Evolutionary conservation across 1,140 invertebrate genomes (phyloP).

Genomic region (Arctopsyche grandis): DNA sequence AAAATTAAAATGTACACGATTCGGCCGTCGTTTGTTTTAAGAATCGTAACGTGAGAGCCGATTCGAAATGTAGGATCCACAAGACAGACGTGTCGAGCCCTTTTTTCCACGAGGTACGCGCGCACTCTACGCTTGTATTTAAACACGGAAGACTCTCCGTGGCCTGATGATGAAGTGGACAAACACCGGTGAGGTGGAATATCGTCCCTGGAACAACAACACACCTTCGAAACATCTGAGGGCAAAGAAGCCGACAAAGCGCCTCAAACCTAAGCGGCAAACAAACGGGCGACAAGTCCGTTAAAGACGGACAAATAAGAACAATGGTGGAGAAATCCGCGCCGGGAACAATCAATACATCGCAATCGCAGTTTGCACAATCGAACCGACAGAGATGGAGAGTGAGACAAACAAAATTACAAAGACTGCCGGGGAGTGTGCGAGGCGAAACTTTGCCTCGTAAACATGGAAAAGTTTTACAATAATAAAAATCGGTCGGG

Average conservation of each 20-base stretch:
- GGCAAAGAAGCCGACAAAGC: slow-evolving; percentile 28
- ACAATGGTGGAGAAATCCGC: slow-evolving; percentile 29
- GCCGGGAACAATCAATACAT: background rate
- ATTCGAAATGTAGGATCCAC: background rate
- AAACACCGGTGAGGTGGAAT: slow-evolving; percentile 2
- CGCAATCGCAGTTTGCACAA: background rate
- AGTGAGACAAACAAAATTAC: background rate
- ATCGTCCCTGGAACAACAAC: background rate
- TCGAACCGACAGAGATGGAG: background rate
- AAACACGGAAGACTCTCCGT: background rate
- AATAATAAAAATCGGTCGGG: no score
- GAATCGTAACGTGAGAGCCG: background rate
- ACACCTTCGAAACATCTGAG: background rate
- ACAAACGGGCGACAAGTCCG: slow-evolving; percentile 35
- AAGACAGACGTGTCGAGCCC: background rate
- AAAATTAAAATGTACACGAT: background rate
- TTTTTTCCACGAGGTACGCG: background rate
- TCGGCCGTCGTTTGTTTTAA: background rate
- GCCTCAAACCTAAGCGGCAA: background rate
- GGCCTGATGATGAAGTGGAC: background rate
- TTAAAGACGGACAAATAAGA: slow-evolving; percentile 19
- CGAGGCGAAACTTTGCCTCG: no score
- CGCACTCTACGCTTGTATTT: background rate
- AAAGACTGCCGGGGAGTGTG: no score
- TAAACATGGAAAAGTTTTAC: no score